phyloP scores from a whole-genome alignment of 2,113 vertebrate species.

The human region GRCh38 chr16:27658001-27658500 shows the following conservation, averaged over 20 bases:
- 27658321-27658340: not conserved
- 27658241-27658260: not conserved
- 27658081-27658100: not conserved
- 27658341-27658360: not conserved
- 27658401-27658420: not conserved
- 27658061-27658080: not conserved
- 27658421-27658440: not conserved
- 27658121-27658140: not conserved
- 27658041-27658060: not conserved
- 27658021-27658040: not conserved
- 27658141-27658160: not conserved
- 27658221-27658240: not conserved
- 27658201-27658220: not conserved
- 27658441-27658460: not conserved
- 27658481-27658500: not conserved
- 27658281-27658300: not conserved
- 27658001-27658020: no score
- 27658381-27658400: not conserved
- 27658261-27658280: not conserved
- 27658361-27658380: not conserved
- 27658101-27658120: not conserved
- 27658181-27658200: not conserved
- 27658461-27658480: not conserved
- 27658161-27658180: not conserved
- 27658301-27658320: not conserved